These are phyloP conservation scores for Boloria selene DNA, from an alignment of 2,888 invertebrate species.

Conservation along the genomic window DNA sequence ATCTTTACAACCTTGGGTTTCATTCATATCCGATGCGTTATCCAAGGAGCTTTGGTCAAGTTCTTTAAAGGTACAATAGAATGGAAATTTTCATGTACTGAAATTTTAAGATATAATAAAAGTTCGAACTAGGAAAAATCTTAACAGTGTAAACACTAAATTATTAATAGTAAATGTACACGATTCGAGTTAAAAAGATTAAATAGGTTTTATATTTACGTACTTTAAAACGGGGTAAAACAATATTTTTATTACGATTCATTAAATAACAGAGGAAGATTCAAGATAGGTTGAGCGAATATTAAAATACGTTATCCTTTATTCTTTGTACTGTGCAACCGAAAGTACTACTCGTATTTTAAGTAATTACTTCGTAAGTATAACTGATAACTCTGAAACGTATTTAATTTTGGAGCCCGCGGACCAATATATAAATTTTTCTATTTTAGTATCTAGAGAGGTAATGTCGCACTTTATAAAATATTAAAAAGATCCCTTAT, in stretches of 20 bases:
- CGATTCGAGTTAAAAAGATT: constrained; percentile 35
- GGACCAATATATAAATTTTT: constrained; percentile 65
- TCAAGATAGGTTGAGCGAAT: constrained; percentile 32
- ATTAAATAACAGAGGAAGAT: constrained; percentile 35
- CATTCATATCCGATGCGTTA: constrained; percentile 29
- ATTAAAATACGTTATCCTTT: constrained; percentile 33
- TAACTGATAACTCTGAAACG: constrained; percentile 43
- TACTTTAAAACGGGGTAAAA: constrained; percentile 36
- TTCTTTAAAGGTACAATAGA: constrained; percentile 19
- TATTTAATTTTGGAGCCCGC: constrained; percentile 57
- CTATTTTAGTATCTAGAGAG: constrained; percentile 73
- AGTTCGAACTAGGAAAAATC: constrained; percentile 38
- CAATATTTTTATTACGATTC: constrained; percentile 30
- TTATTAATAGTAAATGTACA: constrained; percentile 36
- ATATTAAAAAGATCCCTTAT: constrained; percentile 53
- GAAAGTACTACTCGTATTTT: constrained; percentile 40
- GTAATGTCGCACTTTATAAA: constrained; percentile 61
- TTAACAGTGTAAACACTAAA: constrained; percentile 39
- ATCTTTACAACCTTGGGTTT: constrained; percentile 61
- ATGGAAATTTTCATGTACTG: constrained; percentile 23
- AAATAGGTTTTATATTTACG: constrained; percentile 34
- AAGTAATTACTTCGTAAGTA: constrained; percentile 38
- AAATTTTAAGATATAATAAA: constrained; percentile 27
- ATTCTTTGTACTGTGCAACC: constrained; percentile 42
- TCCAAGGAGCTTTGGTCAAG: constrained; percentile 31